Conservation (phyloP, 2,113 vertebrate genomes). For the Xyrauchen texanus region DNA sequence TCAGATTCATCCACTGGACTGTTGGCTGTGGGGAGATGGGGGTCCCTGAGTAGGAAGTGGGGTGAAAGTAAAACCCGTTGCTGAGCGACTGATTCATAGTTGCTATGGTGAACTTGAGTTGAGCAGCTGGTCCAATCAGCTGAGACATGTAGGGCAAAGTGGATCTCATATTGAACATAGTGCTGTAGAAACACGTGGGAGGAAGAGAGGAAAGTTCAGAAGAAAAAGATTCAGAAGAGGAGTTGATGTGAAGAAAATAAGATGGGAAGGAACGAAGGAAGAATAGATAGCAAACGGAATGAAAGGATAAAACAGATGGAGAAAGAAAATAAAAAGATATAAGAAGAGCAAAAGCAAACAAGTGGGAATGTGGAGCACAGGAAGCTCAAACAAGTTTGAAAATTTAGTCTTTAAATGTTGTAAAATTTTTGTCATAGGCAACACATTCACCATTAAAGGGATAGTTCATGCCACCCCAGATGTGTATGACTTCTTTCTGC, state of each 20-base stretch:
- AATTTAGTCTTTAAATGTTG: no score
- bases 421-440: no score
- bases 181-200: constrained; percentile 51
- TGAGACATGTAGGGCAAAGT: constrained; percentile 55
- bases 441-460: no score
- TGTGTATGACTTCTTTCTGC: no score
- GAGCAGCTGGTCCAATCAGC: constrained; percentile 59
- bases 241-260: not conserved
- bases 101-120: constrained; percentile 58
- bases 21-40: constrained; percentile 44
- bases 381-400: no score
- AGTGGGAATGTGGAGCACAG: no score
- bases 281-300: not conserved
- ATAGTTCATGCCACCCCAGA: no score
- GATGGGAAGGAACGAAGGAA: not conserved
- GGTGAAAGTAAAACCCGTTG: constrained; percentile 56
- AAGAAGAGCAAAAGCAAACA: no score
- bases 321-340: no score
- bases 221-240: not conserved
- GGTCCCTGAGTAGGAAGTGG: constrained; percentile 51
- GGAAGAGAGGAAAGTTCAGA: constrained; percentile 28
- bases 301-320: no score
- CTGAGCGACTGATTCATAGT: constrained; percentile 54
- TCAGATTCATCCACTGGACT: constrained; percentile 32
- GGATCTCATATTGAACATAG: constrained; percentile 46